Conservation (phyloP, 2,797 vertebrate genomes). For the Spea hammondii region DNA sequence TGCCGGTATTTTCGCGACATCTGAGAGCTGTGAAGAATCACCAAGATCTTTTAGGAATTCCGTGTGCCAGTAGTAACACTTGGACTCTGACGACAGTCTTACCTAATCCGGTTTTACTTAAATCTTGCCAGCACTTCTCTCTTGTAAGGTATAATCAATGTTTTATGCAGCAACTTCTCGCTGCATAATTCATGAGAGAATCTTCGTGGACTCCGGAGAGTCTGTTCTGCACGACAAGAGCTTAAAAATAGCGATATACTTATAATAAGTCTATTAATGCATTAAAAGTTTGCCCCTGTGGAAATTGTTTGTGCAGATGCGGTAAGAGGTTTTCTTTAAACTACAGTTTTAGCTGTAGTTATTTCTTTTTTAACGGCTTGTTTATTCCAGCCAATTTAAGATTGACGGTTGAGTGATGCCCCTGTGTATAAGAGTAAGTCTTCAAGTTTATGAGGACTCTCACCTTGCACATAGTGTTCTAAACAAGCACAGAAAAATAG, state of each 20-base stretch:
- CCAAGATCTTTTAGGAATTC: slow-evolving; percentile 37
- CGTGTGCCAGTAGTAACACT: slow-evolving; percentile 32
- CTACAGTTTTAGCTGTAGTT: too few species aligned
- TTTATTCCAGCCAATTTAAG: too few species aligned
- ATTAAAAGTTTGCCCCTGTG: slow-evolving; percentile 41
- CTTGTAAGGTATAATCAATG: slow-evolving; percentile 47
- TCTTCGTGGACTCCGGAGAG: slow-evolving; percentile 49
- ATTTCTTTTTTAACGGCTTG: too few species aligned
- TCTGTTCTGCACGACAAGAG: slow-evolving; percentile 40
- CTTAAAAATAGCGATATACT: slow-evolving; percentile 40
- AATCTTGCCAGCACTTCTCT: slow-evolving; percentile 43
- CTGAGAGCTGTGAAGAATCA: slow-evolving; percentile 44
- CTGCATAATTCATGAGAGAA: slow-evolving; percentile 53
- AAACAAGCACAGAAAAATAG: too few species aligned
- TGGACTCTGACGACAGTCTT: slow-evolving; percentile 34
- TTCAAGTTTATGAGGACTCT: too few species aligned
- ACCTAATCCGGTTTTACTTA: slow-evolving; percentile 49
- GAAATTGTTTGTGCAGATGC: not conserved
- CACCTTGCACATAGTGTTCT: too few species aligned
- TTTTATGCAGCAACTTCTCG: slow-evolving; percentile 56
- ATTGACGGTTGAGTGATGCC: too few species aligned
- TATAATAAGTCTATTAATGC: slow-evolving; percentile 42
- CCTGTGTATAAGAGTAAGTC: too few species aligned
- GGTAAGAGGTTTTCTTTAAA: not conserved
- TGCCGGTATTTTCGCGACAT: slow-evolving; percentile 21